A percentile compares a stretch with the other conserved stretches of the same genome.
Evolutionary conservation across 1,140 invertebrate species (phyloP).

Genomic region (Arctopsyche grandis): DNA sequence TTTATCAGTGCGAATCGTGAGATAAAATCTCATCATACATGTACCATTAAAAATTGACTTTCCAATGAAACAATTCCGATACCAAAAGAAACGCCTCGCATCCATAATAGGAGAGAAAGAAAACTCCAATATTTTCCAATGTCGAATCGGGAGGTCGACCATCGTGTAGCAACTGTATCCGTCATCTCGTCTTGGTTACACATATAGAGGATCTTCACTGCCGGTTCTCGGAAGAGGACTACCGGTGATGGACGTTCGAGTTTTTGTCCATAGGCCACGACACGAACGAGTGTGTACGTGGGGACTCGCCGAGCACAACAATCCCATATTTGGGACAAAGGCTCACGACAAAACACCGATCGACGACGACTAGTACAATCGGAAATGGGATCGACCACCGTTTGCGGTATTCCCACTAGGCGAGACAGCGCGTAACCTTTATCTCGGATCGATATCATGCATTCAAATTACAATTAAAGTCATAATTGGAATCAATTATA

Average conservation of each 20-base stretch:
- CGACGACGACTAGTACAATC: slow-evolving; percentile 28
- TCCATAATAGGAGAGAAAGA: too few species aligned
- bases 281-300: slow-evolving; percentile 4
- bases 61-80: too few species aligned
- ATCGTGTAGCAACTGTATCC: too few species aligned
- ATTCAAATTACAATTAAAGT: slow-evolving; percentile 5
- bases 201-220: too few species aligned
- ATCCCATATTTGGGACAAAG: slow-evolving; percentile 43
- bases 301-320: not conserved
- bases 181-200: too few species aligned
- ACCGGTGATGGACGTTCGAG: slow-evolving; percentile 10
- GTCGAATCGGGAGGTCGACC: too few species aligned
- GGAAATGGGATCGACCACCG: slow-evolving; percentile 34
- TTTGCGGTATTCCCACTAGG: not conserved
- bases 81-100: too few species aligned
- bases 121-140: too few species aligned
- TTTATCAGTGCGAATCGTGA: not conserved
- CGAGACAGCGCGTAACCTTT: not conserved
- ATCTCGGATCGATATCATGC: not conserved
- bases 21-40: not conserved
- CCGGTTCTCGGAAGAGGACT: slow-evolving; percentile 7
- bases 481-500: not conserved
- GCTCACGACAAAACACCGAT: slow-evolving; percentile 33
- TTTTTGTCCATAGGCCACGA: slow-evolving; percentile 7
- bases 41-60: too few species aligned